Evolutionary conservation across 2,888 invertebrate genomes (phyloP), one percentile per base, ranked within the genome.

Genomic region (Drosophila vallismaia): DNA sequence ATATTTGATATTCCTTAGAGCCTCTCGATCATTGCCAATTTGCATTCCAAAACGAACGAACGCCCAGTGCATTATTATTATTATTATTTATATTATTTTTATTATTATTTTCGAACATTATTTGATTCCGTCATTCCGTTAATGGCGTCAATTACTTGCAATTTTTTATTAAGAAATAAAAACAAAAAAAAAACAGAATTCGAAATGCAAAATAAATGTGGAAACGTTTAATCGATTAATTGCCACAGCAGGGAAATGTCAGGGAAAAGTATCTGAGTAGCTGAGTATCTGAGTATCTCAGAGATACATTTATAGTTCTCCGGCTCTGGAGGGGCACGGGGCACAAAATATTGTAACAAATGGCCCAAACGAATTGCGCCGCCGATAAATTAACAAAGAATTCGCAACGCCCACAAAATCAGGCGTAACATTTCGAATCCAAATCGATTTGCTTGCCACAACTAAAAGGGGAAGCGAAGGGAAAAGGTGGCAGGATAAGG

Each of bases 361-460:
- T 60, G 70, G 67, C 84, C 81, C 71, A 77, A 84, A 70, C 87
- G 78, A 81, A 86, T 84, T 84, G 81, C 71, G 82, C 67, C 60
- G 87, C 46, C 77, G 63, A 84, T 81, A 62, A 81, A 81, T 73
- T 77, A 71, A 73, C 73, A 64, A 84, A 73, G 80, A 80, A 81
- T 81, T 81, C 46, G 80, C 57, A 67, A 81, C 78, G 87, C 87
- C 81, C 87, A 63, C 73, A 46, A 64, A 64, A 53, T 42, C 63
- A 62, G 70, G 62, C 71, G 44, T 62, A 51, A 71, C 71, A 36
- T 45, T 66, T 9, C 40, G 9, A 14, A 5, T 19, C 19, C 14
- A 9, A 7, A 42, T 42, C 14, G 26, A 52, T 45, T 38, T 10
- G 19, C 19, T 19, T 19, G 1, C 19, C 19, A 19, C 2, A 19